These are phyloP conservation scores for Lithobates pipiens DNA, from an alignment of 2,797 vertebrate species.

Conservation along the genomic window DNA sequence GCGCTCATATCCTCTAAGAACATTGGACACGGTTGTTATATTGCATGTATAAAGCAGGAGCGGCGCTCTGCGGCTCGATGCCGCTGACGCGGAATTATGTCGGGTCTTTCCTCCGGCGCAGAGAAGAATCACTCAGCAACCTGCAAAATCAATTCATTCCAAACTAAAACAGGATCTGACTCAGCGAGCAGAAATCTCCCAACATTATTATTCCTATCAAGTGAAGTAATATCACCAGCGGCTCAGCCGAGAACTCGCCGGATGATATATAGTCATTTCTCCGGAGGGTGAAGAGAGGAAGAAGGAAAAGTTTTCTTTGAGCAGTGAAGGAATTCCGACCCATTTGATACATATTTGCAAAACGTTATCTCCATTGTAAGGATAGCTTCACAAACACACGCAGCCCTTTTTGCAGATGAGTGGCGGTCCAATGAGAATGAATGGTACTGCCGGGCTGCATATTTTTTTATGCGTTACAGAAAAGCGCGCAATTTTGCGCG, in stretches of 20 bases:
- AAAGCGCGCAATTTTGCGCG: too few species aligned
- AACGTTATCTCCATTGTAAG: too few species aligned
- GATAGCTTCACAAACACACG: too few species aligned
- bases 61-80: not conserved
- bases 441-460: too few species aligned
- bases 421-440: too few species aligned
- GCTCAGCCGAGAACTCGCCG: slow-evolving; percentile 2
- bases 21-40: not conserved
- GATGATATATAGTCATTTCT: slow-evolving; percentile 20
- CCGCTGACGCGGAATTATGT: slow-evolving; percentile 28
- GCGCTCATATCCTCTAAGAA: not conserved
- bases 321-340: not conserved
- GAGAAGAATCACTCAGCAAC: slow-evolving; percentile 28
- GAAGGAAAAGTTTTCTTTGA: slow-evolving; percentile 13
- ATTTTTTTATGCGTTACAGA: too few species aligned
- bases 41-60: slow-evolving; percentile 2
- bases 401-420: too few species aligned
- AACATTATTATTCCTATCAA: slow-evolving; percentile 50
- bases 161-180: slow-evolving; percentile 42
- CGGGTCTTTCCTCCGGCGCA: slow-evolving; percentile 25
- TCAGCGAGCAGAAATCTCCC: slow-evolving; percentile 44
- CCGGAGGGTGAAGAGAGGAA: not conserved
- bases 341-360: not conserved
- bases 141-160: slow-evolving; percentile 42
- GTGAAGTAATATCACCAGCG: slow-evolving; percentile 15